phyloP scores from a whole-genome alignment of 2,888 invertebrate species.

The Ectropis crepuscularia region DNA sequence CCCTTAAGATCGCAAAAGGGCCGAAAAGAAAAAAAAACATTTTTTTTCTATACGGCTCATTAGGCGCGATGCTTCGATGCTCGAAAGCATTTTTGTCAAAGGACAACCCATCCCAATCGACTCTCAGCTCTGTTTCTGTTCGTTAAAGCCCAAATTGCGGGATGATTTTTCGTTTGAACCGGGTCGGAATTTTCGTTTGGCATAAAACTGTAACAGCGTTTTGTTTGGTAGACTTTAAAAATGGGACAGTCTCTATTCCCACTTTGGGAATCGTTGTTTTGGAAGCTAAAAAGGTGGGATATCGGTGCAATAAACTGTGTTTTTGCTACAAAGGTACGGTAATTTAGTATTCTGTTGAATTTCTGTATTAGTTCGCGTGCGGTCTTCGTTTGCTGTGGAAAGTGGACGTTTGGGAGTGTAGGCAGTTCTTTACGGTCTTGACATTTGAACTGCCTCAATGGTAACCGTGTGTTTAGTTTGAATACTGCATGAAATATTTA shows the following conservation, averaged over 20 bases:
- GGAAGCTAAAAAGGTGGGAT: slow-evolving; percentile 41
- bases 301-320: slow-evolving; percentile 40
- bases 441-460: slow-evolving; percentile 27
- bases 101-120: slow-evolving; percentile 39
- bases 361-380: slow-evolving; percentile 33
- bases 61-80: slow-evolving; percentile 55
- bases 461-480: too few species aligned
- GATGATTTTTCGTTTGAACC: slow-evolving; percentile 40
- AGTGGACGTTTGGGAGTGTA: slow-evolving; percentile 39
- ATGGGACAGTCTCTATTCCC: slow-evolving; percentile 42
- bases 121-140: slow-evolving; percentile 29
- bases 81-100: slow-evolving; percentile 58
- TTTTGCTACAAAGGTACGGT: slow-evolving; percentile 33
- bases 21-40: slow-evolving; percentile 49
- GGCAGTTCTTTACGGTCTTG: slow-evolving; percentile 41
- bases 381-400: slow-evolving; percentile 33
- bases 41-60: slow-evolving; percentile 56
- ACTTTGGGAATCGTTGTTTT: slow-evolving; percentile 42
- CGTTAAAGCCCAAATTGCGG: slow-evolving; percentile 28
- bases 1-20: slow-evolving; percentile 45
- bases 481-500: too few species aligned
- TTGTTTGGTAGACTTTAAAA: slow-evolving; percentile 49
- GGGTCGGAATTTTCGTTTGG: slow-evolving; percentile 53
- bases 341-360: slow-evolving; percentile 41
- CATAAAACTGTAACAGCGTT: slow-evolving; percentile 55